Base-by-base conservation (phyloP, 2,113 vertebrate species). In the Paradoxurus hermaphroditus region DNA sequence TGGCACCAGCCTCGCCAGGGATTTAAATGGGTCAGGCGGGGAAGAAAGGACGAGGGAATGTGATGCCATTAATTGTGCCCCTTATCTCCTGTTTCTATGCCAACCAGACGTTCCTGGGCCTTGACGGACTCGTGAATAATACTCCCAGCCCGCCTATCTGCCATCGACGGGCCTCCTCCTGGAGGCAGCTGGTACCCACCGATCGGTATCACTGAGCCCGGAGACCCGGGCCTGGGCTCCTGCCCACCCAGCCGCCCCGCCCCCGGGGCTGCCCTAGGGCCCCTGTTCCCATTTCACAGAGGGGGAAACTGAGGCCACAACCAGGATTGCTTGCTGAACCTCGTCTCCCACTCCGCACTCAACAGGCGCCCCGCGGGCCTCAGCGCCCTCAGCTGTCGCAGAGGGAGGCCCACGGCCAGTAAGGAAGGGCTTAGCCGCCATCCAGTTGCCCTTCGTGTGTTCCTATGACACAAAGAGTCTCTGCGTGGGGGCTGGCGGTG, bases 31-130 rank as follows among this genome's bases (percentile, higher is more conserved):
- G 98, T 98, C 98, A 98, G 97, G 97, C 96, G 95, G 92, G 96
- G 96, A 98, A 98, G 97, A 98, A 98, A 96, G 96, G 97, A 97
- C 95, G 95, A 97, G 97, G 95, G 97, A 98, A 98, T 73, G 92
- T 49, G 96, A 96, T 98, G 97, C 97, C 98, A 98, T 97, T 98
- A 97, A 98, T 97, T 98, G 96, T 97, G 46, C 96, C 95, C 97
- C 96, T 98, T 97, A 97, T 98, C 98, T 98, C 93, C 98, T 97
- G 96, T 98, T 97, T 98, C 98, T 97, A 98, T 98, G 98, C 98
- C 98, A 97, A 98, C 98, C 96, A 98, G 98, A 97, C 95, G 96
- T 97, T 97, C 97, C 96, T 51, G 93, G 96, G 96, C 96, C 97
- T 94, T 97, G 98, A 94, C 97, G 97, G 97, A 95, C 95, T 90